Base-by-base conservation (phyloP, 2,888 invertebrate genomes). In the Dichetophora obliterata region DNA sequence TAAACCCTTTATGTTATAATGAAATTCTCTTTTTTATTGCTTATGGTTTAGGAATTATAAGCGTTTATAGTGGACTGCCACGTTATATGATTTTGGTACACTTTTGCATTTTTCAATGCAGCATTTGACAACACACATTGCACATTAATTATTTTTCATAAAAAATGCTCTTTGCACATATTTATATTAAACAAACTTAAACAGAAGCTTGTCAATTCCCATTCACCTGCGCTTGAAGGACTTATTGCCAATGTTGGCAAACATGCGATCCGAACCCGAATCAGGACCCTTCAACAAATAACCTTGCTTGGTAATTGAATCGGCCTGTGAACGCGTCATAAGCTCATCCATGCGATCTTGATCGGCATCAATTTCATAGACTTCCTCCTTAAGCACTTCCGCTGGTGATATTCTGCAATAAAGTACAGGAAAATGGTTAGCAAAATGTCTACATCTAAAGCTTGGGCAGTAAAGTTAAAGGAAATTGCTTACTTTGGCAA, bases 211-310 rank as follows among this genome's bases (percentile, higher is more conserved):
- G 11, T 11, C 14, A 22, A 43, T 37, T 34, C 8, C 27, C 0
- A 37, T 71, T 9, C 61, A 85, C 80, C 95, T 91, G 88, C 96
- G 92, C 90, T 98, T 98, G 88, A 97, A 97, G 75, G 97, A 96
- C 90, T 97, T 96, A 27, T 97, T 96, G 80, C 95, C 96, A 84
- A 97, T 95, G 88, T 96, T 95, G 80, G 94, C 94, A 90, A 98
- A 96, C 91, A 97, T 95, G 81, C 96, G 92, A 88, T 97, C 97
- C 72, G 94, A 95, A 78, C 95, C 95, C 79, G 95, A 94, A 90
- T 97, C 97, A 8, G 97, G 96, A 63, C 97, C 97, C 89, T 97
- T 97, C 90, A 96, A 92, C 83, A 98, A 90, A 90, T 95, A 96
- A 0, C 97, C 97, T 89, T 97, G 95, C 90, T 97, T 97, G 70